Conservation (phyloP, 1,140 invertebrate genomes). For the Heliconius congener region DNA sequence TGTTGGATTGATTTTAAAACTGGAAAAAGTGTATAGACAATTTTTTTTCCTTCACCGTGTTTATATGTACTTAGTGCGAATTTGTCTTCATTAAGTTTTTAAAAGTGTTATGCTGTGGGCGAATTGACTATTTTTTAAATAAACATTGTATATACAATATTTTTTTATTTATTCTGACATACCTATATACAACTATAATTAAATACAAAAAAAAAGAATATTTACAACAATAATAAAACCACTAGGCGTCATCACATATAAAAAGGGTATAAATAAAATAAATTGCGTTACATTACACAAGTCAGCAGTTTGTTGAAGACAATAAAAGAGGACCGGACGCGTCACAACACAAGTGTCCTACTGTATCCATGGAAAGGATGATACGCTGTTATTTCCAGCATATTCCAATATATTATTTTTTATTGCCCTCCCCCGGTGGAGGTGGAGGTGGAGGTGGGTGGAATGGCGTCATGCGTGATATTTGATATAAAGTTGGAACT, state of each 20-base stretch:
- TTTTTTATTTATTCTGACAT: no score
- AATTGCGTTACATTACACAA: constrained; percentile 12
- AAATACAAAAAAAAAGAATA: not conserved
- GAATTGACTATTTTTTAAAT: no score
- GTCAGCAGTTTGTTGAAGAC: constrained; percentile 56
- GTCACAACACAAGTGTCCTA: constrained; percentile 66
- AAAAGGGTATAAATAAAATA: constrained; percentile 14
- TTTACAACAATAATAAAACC: not conserved
- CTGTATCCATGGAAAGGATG: constrained; percentile 71
- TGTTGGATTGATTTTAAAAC: no score
- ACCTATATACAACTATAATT: not conserved
- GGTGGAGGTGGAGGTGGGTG: constrained; percentile 45
- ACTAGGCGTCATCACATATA: not conserved
- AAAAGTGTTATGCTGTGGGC: not conserved
- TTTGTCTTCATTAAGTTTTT: no score
- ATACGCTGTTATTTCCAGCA: constrained; percentile 82
- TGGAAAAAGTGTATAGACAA: no score
- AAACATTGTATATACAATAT: no score
- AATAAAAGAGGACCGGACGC: constrained; percentile 75
- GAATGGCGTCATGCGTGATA: constrained; percentile 78
- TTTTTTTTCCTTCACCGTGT: no score
- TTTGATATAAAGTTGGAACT: constrained; percentile 81
- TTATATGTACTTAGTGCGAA: no score
- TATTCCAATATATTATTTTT: constrained; percentile 83
- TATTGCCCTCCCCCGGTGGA: constrained; percentile 69